Evolutionary conservation across 2,888 invertebrate genomes (phyloP).

Genomic region (Pachycephus smyrnensis): DNA sequence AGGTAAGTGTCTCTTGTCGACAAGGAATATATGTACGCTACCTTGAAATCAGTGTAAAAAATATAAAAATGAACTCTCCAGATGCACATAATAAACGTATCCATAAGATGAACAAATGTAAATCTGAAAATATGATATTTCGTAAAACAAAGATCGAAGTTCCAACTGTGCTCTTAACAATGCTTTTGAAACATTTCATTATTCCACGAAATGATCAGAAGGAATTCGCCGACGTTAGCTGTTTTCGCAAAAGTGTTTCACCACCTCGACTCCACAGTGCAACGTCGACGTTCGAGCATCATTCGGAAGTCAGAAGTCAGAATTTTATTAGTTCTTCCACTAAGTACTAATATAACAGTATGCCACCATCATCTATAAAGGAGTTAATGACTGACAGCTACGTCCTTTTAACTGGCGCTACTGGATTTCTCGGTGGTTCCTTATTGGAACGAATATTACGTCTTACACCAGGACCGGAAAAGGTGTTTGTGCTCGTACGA

Average conservation of each 20-base stretch:
- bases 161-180: not conserved
- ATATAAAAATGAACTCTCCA: no score
- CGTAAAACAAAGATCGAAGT: not conserved
- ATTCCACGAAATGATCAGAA: not conserved
- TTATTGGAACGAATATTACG: constrained; percentile 40
- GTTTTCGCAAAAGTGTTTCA: constrained; percentile 13
- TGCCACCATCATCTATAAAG: constrained; percentile 21
- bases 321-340: not conserved
- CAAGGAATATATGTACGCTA: no score
- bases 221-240: constrained; percentile 32
- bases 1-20: no score
- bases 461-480: constrained; percentile 39
- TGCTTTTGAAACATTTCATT: not conserved
- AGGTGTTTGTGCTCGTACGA: constrained; percentile 39
- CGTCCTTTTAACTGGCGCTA: constrained; percentile 41
- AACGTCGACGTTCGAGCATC: not conserved
- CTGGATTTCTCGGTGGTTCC: constrained; percentile 46
- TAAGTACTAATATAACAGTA: not conserved
- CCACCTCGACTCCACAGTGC: not conserved
- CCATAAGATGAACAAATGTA: not conserved
- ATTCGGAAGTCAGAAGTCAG: not conserved
- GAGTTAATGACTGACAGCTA: constrained; percentile 28
- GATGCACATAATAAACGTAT: not conserved
- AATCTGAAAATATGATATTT: not conserved
- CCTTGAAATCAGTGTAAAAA: no score